A percentile compares a stretch with the other conserved stretches of the same genome.
Evolutionary conservation across 2,888 invertebrate genomes (phyloP).

Genomic region (Acanthosepion lycidas): DNA sequence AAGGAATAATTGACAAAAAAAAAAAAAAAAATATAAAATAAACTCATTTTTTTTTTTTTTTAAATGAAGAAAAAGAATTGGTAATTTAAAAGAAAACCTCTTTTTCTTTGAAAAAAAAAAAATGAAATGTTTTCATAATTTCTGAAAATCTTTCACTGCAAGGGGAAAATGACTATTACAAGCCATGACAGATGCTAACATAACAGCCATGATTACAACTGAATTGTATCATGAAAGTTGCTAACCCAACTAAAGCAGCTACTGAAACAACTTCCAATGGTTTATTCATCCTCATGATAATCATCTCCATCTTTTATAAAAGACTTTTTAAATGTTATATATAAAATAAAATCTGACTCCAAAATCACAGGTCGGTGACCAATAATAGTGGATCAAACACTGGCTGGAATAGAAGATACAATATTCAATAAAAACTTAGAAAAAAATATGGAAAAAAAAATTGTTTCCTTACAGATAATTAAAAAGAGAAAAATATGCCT

Average conservation of each 20-base stretch:
- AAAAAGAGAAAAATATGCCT: neutral
- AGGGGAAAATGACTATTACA: neutral
- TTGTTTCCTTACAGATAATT: neutral
- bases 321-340: neutral
- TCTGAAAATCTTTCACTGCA: neutral
- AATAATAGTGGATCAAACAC: slow-evolving; percentile 12
- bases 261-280: neutral
- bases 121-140: neutral
- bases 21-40: neutral
- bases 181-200: neutral
- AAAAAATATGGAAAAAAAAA: neutral
- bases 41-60: neutral
- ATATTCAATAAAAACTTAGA: neutral
- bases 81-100: neutral
- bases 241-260: neutral
- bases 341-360: neutral
- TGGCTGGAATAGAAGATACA: slow-evolving; percentile 10
- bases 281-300: neutral
- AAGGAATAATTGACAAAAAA: neutral
- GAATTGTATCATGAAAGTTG: neutral
- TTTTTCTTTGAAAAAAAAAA: neutral
- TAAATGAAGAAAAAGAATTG: neutral
- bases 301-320: slow-evolving; percentile 18
- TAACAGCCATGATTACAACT: slow-evolving; percentile 1
- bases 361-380: neutral